Conservation (phyloP, 1,140 invertebrate genomes). For the Lucilia cuprina region DNA sequence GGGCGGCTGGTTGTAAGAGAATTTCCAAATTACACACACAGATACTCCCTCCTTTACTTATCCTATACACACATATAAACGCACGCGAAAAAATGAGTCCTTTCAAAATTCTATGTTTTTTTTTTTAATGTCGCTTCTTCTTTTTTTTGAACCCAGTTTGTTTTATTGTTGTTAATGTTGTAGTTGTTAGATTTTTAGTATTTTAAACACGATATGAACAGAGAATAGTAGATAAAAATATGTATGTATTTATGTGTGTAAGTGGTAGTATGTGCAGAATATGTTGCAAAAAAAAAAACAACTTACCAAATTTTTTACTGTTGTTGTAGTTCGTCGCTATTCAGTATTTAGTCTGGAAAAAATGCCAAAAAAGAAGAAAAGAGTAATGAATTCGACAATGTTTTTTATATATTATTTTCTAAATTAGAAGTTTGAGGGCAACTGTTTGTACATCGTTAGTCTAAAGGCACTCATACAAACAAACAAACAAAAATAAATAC, state of each 20-base stretch:
- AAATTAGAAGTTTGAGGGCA: constrained; percentile 32
- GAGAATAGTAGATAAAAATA: background rate
- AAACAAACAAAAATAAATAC: background rate
- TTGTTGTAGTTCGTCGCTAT: background rate
- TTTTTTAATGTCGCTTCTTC: background rate
- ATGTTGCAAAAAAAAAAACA: background rate
- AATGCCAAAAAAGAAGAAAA: constrained; percentile 17
- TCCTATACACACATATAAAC: background rate
- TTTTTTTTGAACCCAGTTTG: background rate
- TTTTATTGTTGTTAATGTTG: background rate
- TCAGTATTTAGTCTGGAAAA: constrained; percentile 19
- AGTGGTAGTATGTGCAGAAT: background rate
- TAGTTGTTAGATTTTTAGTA: background rate
- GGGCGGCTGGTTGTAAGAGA: background rate
- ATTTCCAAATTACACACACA: background rate
- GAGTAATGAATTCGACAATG: constrained; percentile 33
- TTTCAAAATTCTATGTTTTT: constrained; percentile 27
- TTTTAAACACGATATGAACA: background rate
- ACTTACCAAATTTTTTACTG: background rate
- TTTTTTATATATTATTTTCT: background rate
- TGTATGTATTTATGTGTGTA: too few relatives aligned
- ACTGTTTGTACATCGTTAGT: constrained; percentile 26
- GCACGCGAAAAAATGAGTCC: constrained; percentile 2
- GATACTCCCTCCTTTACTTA: background rate
- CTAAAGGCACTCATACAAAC: background rate